A percentile compares a stretch with the other conserved stretches of the same genome.
Conservation (phyloP, 2,113 vertebrate species). For the Indri indri region DNA sequence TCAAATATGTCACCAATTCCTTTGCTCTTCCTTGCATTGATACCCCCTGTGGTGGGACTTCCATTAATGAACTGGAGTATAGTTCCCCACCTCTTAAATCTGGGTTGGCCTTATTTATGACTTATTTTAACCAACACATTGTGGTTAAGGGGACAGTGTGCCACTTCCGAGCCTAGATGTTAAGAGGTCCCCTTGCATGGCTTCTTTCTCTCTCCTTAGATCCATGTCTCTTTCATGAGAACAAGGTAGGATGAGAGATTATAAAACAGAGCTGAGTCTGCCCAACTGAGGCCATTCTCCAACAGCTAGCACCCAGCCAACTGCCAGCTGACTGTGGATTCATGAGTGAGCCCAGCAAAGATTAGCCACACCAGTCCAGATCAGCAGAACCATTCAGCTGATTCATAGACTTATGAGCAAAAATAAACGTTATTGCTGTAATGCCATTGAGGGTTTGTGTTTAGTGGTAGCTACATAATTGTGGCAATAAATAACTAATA, state of each 20-base stretch:
- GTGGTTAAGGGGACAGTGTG: background rate
- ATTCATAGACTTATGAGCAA: constrained; percentile 10
- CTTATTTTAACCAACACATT: background rate
- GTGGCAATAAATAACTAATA: constrained; percentile 1
- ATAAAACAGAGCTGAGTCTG: background rate
- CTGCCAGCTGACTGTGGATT: background rate
- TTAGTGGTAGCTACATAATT: background rate
- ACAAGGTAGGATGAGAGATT: background rate
- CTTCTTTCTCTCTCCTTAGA: constrained; percentile 3
- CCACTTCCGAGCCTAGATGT: background rate
- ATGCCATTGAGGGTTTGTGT: background rate
- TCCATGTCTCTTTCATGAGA: background rate
- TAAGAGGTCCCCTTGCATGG: background rate
- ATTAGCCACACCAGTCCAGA: background rate
- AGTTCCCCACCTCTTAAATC: background rate
- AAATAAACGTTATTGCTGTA: background rate
- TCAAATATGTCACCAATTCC: background rate
- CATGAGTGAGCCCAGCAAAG: background rate
- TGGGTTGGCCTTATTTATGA: background rate
- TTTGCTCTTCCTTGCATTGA: background rate
- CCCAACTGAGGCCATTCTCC: background rate
- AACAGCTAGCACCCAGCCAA: background rate
- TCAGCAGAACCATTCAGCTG: background rate
- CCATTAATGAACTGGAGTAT: background rate
- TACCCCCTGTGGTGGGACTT: background rate